Evolutionary conservation across 2,888 invertebrate species (phyloP), one percentile per base, ranked within the genome.

Genomic region (Iphiclides podalirius): DNA sequence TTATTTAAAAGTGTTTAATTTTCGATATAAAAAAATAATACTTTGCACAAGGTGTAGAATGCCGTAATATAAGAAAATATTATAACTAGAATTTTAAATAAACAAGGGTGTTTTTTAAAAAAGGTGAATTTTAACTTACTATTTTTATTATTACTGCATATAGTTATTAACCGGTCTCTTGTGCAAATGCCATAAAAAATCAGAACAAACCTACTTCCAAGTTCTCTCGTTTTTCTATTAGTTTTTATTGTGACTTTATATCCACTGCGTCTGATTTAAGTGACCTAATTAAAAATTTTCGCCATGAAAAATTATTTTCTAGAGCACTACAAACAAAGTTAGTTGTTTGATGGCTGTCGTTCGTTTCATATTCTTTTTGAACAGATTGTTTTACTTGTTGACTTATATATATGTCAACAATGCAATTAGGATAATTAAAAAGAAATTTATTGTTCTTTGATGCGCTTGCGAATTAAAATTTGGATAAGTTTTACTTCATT

Each of bases 211-310:
- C 7, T 2, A 28, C 28, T 28, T 28, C n/a, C 4, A 6, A 28
- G n/a, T 42, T 33, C 33, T 6, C n/a, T 16, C 35, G 8, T 12
- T 28, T 37, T 16, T 17, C 36, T 36, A 36, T 8, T 16, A 12
- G n/a, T 34, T 47, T 36, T 36, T 41, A 41, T 28, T 33, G 42
- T 14, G 12, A 37, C 42, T 42, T 43, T 38, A 28, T 13, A 42
- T 37, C 12, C 17, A 36, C 31, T 8, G 20, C 41, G 20, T 37
- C 42, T 37, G 20, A 20, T 37, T 41, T 31, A 31, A 33, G 33
- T 20, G 42, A 37, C 42, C 48, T 43, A 42, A 48, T 42, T 43
- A 42, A 48, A 48, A 42, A 48, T 33, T 46, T 48, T 48, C 23
- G 42, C 41, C 26, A 36, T 43, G 48, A 48, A 48, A 48, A 36